Evolutionary conservation across 92 coral and sea anemone species (phyloP).

Genomic region (Meandrina meandrites): DNA sequence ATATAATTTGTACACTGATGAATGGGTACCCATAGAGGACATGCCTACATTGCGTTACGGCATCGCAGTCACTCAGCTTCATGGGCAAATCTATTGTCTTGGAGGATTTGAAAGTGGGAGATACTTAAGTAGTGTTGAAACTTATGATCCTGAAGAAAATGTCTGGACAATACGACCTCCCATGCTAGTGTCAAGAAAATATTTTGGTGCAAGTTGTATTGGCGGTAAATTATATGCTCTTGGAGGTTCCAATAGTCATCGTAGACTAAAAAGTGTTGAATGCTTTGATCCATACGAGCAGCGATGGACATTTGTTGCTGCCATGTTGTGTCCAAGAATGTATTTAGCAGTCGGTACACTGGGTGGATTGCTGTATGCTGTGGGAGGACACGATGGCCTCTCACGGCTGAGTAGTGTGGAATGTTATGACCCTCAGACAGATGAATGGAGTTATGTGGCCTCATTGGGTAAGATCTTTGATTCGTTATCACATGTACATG

Average conservation of each 20-base stretch:
- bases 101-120: conserved; percentile 87
- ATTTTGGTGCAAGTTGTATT: conserved; percentile 90
- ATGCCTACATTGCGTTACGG: conserved; percentile 89
- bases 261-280: conserved; percentile 80
- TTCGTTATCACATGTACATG: neutral
- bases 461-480: conserved; percentile 78
- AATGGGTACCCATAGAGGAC: conserved; percentile 72
- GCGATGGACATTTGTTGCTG: conserved; percentile 67
- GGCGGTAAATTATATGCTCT: conserved; percentile 86
- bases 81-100: conserved; percentile 87
- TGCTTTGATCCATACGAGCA: conserved; percentile 81
- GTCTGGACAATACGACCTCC: conserved; percentile 64
- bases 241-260: conserved; percentile 89
- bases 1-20: conserved; percentile 89
- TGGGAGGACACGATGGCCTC: conserved; percentile 94
- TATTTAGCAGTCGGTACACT: conserved; percentile 83
- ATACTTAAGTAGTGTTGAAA: conserved; percentile 74
- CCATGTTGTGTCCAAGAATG: conserved; percentile 86
- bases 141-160: conserved; percentile 77
- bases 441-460: conserved; percentile 82
- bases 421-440: conserved; percentile 92
- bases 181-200: conserved; percentile 86
- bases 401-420: conserved; percentile 83
- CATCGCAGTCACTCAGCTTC: conserved; percentile 76
- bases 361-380: conserved; percentile 89